phyloP scores from a whole-genome alignment of 2,797 vertebrate genomes.

The Ceyx erithaca region DNA sequence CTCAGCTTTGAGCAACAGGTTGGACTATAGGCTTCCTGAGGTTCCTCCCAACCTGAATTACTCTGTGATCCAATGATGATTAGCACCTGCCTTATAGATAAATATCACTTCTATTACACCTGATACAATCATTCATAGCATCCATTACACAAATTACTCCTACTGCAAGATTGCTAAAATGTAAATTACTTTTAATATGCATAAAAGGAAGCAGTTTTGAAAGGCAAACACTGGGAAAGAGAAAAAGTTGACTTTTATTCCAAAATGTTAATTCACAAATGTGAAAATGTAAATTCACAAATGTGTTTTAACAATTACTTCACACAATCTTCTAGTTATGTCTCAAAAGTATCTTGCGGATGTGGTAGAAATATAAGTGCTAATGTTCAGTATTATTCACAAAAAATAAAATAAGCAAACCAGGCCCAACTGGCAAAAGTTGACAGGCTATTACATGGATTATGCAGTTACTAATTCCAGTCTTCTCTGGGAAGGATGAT shows the following conservation, averaged over 20 bases:
- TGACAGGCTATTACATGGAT: background rate
- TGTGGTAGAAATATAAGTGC: background rate
- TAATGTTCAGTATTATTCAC: background rate
- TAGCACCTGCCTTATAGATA: conserved; percentile 6
- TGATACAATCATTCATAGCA: background rate
- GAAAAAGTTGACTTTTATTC: background rate
- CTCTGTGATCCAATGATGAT: background rate
- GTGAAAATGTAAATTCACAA: background rate
- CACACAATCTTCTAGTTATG: background rate
- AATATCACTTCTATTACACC: background rate
- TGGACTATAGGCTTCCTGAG: background rate
- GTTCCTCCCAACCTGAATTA: background rate
- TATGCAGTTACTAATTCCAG: background rate
- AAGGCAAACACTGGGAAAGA: conserved; percentile 26
- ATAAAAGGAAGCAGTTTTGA: conserved; percentile 38
- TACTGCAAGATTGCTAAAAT: conserved; percentile 33
- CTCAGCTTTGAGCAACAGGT: background rate
- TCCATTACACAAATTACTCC: conserved; percentile 39
- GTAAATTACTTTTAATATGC: conserved; percentile 31
- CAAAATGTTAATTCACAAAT: background rate
- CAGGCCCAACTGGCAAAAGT: background rate
- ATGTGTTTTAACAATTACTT: background rate
- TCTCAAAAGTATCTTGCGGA: background rate
- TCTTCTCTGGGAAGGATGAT: background rate
- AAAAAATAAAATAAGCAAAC: background rate